Conservation (phyloP, 2,797 vertebrate genomes). For the Pempheris klunzingeri region DNA sequence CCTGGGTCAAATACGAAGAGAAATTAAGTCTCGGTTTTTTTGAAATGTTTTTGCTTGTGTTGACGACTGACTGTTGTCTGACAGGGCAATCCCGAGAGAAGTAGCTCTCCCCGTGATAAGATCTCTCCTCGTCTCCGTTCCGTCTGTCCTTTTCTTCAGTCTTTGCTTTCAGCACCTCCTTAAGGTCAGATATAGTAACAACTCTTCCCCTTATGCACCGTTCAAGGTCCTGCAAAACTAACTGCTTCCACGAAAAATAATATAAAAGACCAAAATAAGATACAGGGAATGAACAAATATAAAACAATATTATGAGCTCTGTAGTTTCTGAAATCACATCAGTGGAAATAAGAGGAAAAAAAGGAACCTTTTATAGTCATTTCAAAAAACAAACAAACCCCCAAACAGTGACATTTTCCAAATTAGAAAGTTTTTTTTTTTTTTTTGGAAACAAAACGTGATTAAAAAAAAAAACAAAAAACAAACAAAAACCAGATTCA, state of each 20-base stretch:
- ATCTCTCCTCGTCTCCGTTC: constrained; percentile 51
- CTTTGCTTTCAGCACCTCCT: constrained; percentile 84
- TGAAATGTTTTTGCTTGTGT: constrained; percentile 53
- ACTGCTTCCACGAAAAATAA: constrained; percentile 65
- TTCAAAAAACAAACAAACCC: constrained; percentile 50
- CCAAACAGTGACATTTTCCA: constrained; percentile 53
- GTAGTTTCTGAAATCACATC: constrained; percentile 63
- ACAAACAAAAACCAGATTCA: constrained; percentile 64
- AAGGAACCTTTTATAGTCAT: constrained; percentile 39
- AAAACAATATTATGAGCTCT: constrained; percentile 58
- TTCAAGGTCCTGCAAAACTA: constrained; percentile 74
- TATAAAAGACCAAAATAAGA: constrained; percentile 40
- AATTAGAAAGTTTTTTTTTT: constrained; percentile 33
- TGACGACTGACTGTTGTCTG: constrained; percentile 63
- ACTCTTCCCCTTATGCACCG: constrained; percentile 64
- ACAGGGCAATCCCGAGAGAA: constrained; percentile 58
- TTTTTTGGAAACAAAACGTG: constrained; percentile 51
- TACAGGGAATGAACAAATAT: constrained; percentile 53
- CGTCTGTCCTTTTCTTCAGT: constrained; percentile 68
- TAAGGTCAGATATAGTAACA: constrained; percentile 79
- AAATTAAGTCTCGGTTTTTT: constrained; percentile 60
- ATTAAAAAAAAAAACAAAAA: constrained; percentile 41
- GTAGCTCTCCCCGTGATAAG: constrained; percentile 45
- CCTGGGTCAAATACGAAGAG: constrained; percentile 52
- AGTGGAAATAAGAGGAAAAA: constrained; percentile 47